A percentile compares a stretch with the other conserved stretches of the same genome.
Evolutionary conservation across 2,888 invertebrate genomes (phyloP).

Genomic region (Nysson spinosus): DNA sequence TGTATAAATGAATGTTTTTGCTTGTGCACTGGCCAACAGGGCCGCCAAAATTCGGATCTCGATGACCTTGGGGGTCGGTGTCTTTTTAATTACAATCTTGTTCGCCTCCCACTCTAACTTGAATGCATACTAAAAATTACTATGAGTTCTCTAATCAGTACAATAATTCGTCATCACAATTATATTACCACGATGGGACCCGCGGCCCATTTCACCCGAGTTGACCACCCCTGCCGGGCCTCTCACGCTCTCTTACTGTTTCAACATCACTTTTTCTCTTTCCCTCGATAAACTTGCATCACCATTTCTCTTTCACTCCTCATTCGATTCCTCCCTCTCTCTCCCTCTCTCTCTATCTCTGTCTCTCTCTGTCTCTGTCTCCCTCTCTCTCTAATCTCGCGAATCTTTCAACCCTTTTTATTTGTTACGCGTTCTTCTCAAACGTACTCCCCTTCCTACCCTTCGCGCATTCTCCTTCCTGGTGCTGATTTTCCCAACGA

Average conservation of each 20-base stretch:
- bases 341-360: neutral
- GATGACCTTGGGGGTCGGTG: conserved; percentile 46
- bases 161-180: conserved; percentile 57
- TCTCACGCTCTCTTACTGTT: conserved; percentile 43
- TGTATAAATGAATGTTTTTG: conserved; percentile 18
- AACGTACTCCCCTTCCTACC: neutral
- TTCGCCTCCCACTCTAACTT: conserved; percentile 30
- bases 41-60: conserved; percentile 50
- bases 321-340: neutral
- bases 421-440: neutral
- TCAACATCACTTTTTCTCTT: conserved; percentile 9
- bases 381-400: too few relatives aligned
- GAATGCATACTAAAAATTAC: conserved; percentile 42
- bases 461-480: neutral
- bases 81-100: conserved; percentile 30
- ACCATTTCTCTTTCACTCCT: conserved; percentile 10
- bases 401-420: neutral
- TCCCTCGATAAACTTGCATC: conserved; percentile 15
- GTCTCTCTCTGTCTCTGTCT: conserved; percentile 4
- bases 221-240: conserved; percentile 49
- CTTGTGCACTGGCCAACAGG: conserved; percentile 53
- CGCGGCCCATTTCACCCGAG: conserved; percentile 43
- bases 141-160: conserved; percentile 46
- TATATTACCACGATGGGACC: conserved; percentile 44
- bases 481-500: too few relatives aligned